A percentile compares a stretch with the other conserved stretches of the same genome.
phyloP scores from a whole-genome alignment of 2,797 vertebrate species.

The Dromococcyx pavoninus region DNA sequence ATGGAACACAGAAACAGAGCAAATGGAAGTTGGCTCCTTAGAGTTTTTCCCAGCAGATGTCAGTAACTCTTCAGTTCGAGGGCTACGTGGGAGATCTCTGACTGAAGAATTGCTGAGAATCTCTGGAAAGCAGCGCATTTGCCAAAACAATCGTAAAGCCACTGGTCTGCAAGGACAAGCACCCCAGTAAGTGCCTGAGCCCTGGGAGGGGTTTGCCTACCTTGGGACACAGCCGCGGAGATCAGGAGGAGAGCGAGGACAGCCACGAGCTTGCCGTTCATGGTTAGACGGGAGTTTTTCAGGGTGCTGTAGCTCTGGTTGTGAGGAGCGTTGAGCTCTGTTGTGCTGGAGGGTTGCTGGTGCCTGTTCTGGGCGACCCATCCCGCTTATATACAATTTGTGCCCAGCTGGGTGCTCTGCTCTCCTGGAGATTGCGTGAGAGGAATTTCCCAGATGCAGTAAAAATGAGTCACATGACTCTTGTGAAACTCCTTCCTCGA shows the following conservation, averaged over 20 bases:
- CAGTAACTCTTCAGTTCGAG: not conserved
- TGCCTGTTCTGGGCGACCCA: not conserved
- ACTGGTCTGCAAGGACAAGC: not conserved
- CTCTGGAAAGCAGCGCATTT: not conserved
- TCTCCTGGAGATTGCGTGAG: slow-evolving; percentile 38
- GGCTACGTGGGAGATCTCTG: not conserved
- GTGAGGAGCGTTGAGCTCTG: not conserved
- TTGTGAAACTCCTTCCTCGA: slow-evolving; percentile 29
- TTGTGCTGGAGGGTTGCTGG: not conserved
- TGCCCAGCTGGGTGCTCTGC: not conserved
- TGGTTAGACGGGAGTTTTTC: not conserved
- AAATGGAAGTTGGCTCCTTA: not conserved
- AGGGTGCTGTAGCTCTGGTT: not conserved
- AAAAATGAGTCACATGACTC: slow-evolving; percentile 66
- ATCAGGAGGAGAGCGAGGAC: slow-evolving; percentile 58
- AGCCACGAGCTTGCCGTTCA: slow-evolving; percentile 58
- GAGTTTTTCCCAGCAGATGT: not conserved
- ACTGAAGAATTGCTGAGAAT: not conserved
- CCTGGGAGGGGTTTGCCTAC: slow-evolving; percentile 10
- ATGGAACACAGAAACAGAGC: not conserved
- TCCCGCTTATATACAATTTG: slow-evolving; percentile 49
- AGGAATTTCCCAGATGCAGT: slow-evolving; percentile 72
- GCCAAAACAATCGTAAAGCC: not conserved
- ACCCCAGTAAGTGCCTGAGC: not conserved
- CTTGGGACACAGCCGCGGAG: slow-evolving; percentile 46